Evolutionary conservation across 2,797 vertebrate genomes (phyloP).

Genomic region (Brotula barbata): DNA sequence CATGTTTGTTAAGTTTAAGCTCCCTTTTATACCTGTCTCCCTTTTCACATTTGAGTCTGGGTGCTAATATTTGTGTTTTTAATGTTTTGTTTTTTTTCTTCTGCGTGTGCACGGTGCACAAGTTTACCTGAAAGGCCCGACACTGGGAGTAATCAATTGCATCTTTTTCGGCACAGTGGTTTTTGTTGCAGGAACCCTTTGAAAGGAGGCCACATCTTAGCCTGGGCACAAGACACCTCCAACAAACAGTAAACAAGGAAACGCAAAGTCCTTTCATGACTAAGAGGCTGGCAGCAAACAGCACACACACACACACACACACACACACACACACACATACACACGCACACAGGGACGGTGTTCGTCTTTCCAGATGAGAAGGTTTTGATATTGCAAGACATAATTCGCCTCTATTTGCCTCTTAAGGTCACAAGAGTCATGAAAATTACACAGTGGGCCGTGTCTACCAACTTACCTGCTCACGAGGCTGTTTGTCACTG

Average conservation of each 20-base stretch:
- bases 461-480: conserved; percentile 59
- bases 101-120: conserved; percentile 28
- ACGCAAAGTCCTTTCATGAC: conserved; percentile 59
- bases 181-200: conserved; percentile 48
- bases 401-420: conserved; percentile 33
- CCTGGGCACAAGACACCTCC: conserved; percentile 62
- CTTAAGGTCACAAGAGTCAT: conserved; percentile 26
- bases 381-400: conserved; percentile 43
- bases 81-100: conserved; percentile 33
- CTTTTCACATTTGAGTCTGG: conserved; percentile 57
- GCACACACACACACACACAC: not conserved
- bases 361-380: conserved; percentile 44
- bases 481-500: conserved; percentile 37
- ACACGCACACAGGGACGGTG: too few relatives aligned
- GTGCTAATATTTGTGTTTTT: conserved; percentile 56
- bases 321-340: conserved; percentile 1
- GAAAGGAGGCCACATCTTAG: conserved; percentile 56
- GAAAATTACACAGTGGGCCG: conserved; percentile 15
- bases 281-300: conserved; percentile 18
- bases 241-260: conserved; percentile 65
- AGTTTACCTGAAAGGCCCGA: conserved; percentile 39
- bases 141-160: conserved; percentile 34
- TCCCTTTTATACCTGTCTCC: conserved; percentile 63
- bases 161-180: conserved; percentile 41
- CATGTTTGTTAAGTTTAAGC: conserved; percentile 76